phyloP scores from a whole-genome alignment of 1,140 invertebrate species.

The Holcopasites calliopsidis region DNA sequence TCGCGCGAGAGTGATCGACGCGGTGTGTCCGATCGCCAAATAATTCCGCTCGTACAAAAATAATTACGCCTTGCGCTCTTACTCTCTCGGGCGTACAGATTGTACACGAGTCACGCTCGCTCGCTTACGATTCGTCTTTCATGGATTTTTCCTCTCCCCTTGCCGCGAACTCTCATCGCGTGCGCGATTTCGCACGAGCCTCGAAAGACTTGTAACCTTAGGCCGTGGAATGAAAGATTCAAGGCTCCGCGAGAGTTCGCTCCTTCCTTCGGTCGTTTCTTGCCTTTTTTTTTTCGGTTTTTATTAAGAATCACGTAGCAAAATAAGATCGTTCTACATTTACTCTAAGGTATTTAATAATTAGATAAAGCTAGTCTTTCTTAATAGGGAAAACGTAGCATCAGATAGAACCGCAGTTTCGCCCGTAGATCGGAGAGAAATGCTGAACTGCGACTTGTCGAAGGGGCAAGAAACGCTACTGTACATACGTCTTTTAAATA shows the following conservation, averaged over 20 bases:
- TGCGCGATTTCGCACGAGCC: conserved; percentile 4
- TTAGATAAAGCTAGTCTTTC: neutral
- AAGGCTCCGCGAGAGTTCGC: conserved; percentile 34
- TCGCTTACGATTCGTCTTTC: conserved; percentile 35
- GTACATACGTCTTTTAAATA: conserved; percentile 6
- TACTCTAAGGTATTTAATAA: too few relatives aligned
- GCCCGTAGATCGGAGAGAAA: too few relatives aligned
- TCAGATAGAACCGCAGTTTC: neutral
- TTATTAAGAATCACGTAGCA: conserved; percentile 14
- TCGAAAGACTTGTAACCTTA: conserved; percentile 53
- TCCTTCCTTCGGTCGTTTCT: conserved; percentile 16
- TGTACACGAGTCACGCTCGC: conserved; percentile 5
- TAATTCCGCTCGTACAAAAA: conserved; percentile 64
- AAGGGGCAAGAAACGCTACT: conserved; percentile 50
- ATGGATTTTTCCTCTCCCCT: too few relatives aligned
- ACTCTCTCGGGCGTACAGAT: neutral
- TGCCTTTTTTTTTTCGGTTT: neutral
- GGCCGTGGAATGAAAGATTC: conserved; percentile 55
- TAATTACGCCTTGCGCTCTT: conserved; percentile 54
- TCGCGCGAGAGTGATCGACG: conserved; percentile 43
- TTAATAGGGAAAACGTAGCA: neutral
- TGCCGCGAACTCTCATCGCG: neutral
- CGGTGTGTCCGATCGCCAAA: conserved; percentile 45
- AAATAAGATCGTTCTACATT: neutral
- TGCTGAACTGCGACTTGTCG: conserved; percentile 19